Evolutionary conservation across 2,888 invertebrate species (phyloP), one percentile per base, ranked within the genome.

Genomic region (Conus canariensis): DNA sequence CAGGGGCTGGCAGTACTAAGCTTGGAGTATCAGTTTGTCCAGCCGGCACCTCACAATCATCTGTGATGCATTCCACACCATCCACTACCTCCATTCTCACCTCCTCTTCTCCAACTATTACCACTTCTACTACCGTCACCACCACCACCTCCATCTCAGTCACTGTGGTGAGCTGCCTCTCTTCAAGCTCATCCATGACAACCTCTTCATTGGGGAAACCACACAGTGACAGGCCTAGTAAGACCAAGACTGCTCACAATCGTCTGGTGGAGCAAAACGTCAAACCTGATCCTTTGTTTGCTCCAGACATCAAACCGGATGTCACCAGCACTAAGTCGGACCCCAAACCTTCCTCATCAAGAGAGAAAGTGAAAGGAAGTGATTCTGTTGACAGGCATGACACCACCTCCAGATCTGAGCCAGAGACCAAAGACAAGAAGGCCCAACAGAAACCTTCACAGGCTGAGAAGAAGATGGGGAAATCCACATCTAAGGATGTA

Each of bases 381-480:
- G 89, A 83, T 22, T 25, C 59, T 9, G 59, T 16, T 60, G 85
- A 85, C 30, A 85, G 25, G 25, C 83, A 70, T 16, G 89, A 89
- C 77, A 7, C 19, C n/a, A 25, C 74, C 22, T n/a, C 30, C 77
- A 85, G 70, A 25, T 5, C 88, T 25, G 89, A 89, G 19, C 1
- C 22, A 6, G 89, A 89, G 45, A 74, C 56, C 14, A 85, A 89
- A 59, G 83, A 89, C 85, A 89, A 89, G 30, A 83, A 82, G 67
- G 16, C 85, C 10, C 89, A 89, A 56, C 56, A 67, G 58, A 89
- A 60, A 25, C n/a, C 30, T 19, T 85, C 89, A 30, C 85, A 85
- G 14, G 56, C 85, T 22, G 93, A 93, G 59, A 93, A 92, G 86
- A 93, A 93, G 87, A 60, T 91, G 5, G 45, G 91, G 16, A 93